Base-by-base conservation (phyloP, 2,888 invertebrate genomes). In the Leptinotarsa juncta region DNA sequence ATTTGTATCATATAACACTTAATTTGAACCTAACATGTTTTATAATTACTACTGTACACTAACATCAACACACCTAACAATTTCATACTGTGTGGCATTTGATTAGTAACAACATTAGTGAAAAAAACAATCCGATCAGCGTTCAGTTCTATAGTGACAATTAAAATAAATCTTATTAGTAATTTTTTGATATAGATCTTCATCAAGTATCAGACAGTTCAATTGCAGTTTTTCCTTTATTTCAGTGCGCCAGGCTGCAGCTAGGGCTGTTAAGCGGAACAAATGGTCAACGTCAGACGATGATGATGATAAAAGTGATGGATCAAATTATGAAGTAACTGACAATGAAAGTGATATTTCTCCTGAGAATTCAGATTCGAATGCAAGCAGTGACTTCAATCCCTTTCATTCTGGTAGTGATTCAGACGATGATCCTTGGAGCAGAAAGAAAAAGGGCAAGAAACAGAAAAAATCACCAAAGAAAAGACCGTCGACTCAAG, bases 361-460 rank as follows among this genome's bases (percentile, higher is more conserved):
- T 49, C 90, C 90, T 32, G 89, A 89, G 75, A 88, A 88, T 84
- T 89, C 88, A 65, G 90, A 91, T 77, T 92, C 92, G 78, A 91
- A 92, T 81, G 90, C 89, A 72, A 94, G 94, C 81, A 94, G 94
- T 75, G 97, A 96, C 89, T 96, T 96, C 86, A 97, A 98, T 90
- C 97, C 97, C n/a, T 96, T 96, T 85, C 94, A 94, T 86, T 94
- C 92, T 68, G 96, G 94, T 84, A 82, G 93, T 83, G 94, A 94
- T 83, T 94, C 94, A 57, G 96, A 96, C 83, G 93, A 93, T 81
- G 94, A 94, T 91, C 89, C 87, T 71, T 88, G 85, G 85, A 85
- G 85, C 75, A 83, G 88, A 12, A 86, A 85, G 81, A 87, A 87
- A 74, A 84, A 86, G 72, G 84, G 83, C n/a, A 84, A 85, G 74